phyloP scores from a whole-genome alignment of 2,113 vertebrate species.

The Rhabdomys dilectus region DNA sequence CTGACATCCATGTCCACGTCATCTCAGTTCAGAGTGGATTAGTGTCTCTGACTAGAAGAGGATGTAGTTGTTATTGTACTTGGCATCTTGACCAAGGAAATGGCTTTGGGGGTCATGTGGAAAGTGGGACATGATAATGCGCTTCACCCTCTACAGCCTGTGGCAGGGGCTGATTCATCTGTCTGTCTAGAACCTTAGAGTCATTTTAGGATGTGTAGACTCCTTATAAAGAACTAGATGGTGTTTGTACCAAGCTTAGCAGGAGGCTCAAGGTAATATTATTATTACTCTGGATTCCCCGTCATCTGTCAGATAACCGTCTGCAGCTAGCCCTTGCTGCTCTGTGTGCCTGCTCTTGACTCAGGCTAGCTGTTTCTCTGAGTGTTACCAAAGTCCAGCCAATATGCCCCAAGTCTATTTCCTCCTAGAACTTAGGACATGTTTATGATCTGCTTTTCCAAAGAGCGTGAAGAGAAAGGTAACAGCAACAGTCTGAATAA shows the following conservation, averaged over 20 bases:
- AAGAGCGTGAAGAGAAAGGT: neutral
- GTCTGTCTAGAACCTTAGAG: neutral
- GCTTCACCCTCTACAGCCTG: neutral
- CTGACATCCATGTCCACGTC: neutral
- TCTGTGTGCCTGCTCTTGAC: neutral
- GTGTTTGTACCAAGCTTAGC: neutral
- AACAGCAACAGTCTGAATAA: too few species aligned
- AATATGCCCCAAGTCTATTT: neutral
- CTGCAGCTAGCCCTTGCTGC: rapidly evolving
- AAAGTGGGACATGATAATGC: neutral
- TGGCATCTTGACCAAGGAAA: neutral
- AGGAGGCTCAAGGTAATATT: neutral
- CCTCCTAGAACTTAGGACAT: too few species aligned
- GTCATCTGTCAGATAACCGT: rapidly evolving
- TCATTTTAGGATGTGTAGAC: neutral
- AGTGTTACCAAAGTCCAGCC: neutral
- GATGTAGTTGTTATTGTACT: neutral
- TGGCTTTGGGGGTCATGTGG: neutral
- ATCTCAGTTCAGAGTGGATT: neutral
- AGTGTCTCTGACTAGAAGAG: neutral
- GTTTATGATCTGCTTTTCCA: neutral
- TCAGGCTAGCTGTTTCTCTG: neutral
- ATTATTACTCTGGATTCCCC: too few species aligned
- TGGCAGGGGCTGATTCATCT: rapidly evolving
- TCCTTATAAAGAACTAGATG: neutral